Base-by-base conservation (phyloP, 1,140 invertebrate genomes). In the Drosophila virilis region DNA sequence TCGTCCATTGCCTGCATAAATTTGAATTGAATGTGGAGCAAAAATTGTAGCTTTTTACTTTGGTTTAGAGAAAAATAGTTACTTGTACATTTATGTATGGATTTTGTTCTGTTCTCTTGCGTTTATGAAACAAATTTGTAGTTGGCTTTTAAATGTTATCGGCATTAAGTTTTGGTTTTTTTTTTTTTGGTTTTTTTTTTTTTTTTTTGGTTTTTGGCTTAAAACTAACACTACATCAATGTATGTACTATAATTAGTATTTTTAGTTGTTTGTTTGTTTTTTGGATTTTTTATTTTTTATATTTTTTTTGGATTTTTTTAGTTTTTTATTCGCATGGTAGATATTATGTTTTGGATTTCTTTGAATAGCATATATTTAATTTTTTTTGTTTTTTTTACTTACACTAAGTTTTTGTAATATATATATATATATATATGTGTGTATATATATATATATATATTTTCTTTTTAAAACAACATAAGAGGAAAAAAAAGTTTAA, bases 321-420 rank as follows among this genome's bases (percentile, higher is more conserved):
- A 3, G 12, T 28, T 64, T 59, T 73, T 78, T 78, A 67, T 66
- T 67, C 78, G 22, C 22, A 22, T 79, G 61, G 82, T 82, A 80
- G 84, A 85, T 89, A 79, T 90, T 89, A 91, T 91, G 89, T 91
- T 91, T 89, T 91, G 89, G 89, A 91, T 91, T 91, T 86, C 89
- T 91, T 91, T 91, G 83, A 86, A 86, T 86, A 86, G 83, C 79
- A 89, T 88, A 88, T 89, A 80, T 69, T 80, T 80, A 75, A 79
- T 48, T 50, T 62, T 71, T 45, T 50, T 50, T 71, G 75, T 80
- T 74, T 71, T 83, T 79, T 70, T 78, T 57, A 70, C 38, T 66
- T 74, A 72, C 12, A 65, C 66, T 78, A 64, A 50, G 50, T 59
- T 57, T 64, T 51, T 50, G 22, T 22, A 22, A 22, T 17, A 17